These are phyloP conservation scores for Crenichthys baileyi DNA, from an alignment of 2,797 vertebrate species.

Conservation along the genomic window DNA sequence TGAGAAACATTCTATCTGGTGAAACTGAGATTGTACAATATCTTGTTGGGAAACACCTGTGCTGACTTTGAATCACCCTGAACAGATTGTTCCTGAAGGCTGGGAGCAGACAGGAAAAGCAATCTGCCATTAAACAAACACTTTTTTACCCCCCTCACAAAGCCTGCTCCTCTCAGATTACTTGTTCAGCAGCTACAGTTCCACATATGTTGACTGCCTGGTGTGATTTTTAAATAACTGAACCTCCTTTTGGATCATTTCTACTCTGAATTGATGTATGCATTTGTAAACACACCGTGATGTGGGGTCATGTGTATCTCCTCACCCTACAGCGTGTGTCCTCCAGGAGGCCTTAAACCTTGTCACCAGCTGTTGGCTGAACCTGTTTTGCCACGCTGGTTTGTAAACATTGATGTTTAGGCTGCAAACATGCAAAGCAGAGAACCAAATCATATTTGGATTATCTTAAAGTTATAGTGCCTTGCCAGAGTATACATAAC, in stretches of 20 bases:
- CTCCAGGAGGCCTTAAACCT: constrained; percentile 34
- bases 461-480: not conserved
- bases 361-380: constrained; percentile 36
- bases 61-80: constrained; percentile 59
- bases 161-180: not conserved
- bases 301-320: not conserved
- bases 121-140: constrained; percentile 2
- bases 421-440: constrained; percentile 20
- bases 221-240: not conserved
- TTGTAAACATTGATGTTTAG: constrained; percentile 53
- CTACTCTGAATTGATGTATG: not conserved
- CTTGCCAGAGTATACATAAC: not conserved
- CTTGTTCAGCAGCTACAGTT: not conserved
- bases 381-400: constrained; percentile 40
- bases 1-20: not conserved
- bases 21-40: not conserved
- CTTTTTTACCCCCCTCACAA: not conserved
- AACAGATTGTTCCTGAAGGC: constrained; percentile 56
- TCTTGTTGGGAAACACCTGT: constrained; percentile 29
- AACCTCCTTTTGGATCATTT: not conserved
- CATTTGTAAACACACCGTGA: not conserved
- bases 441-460: not conserved
- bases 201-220: constrained; percentile 5
- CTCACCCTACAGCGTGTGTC: constrained; percentile 1
- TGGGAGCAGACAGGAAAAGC: constrained; percentile 15